Percentiles rank a stretch among this genome's conserved stretches.
phyloP scores from a whole-genome alignment of 2,888 invertebrate genomes.

The Idaea aversata region DNA sequence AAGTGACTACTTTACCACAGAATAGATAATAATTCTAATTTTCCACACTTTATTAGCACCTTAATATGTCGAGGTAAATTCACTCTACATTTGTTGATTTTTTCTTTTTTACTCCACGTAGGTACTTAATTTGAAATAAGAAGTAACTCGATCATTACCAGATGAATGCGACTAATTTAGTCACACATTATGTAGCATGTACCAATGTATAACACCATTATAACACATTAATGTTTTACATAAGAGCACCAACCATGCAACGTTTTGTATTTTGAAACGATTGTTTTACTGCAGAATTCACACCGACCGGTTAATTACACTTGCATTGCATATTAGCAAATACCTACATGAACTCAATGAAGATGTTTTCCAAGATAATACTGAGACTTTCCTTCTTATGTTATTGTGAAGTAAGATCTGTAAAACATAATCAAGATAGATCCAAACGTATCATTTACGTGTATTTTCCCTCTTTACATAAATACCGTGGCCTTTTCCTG shows the following conservation, averaged over 20 bases:
- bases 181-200: conserved; percentile 11
- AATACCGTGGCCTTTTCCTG: not conserved
- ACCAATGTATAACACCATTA: conserved; percentile 8
- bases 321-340: conserved; percentile 27
- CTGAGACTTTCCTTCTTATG: not conserved
- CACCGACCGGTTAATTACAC: conserved; percentile 34
- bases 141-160: not conserved
- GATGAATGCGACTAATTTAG: not conserved
- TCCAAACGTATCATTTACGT: not conserved
- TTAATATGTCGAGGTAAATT: not conserved
- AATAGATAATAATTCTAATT: too few species aligned
- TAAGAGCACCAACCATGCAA: conserved; percentile 25
- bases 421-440: not conserved
- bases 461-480: not conserved
- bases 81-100: not conserved
- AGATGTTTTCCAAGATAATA: conserved; percentile 14
- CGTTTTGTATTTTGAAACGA: conserved; percentile 31
- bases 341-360: conserved; percentile 14
- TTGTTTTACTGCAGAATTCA: conserved; percentile 37
- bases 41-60: too few species aligned
- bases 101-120: not conserved
- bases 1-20: too few species aligned
- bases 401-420: conserved; percentile 2
- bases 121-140: not conserved
- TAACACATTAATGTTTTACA: conserved; percentile 22